Conservation (phyloP, 2,797 vertebrate genomes). For the Xyrichtys novacula region DNA sequence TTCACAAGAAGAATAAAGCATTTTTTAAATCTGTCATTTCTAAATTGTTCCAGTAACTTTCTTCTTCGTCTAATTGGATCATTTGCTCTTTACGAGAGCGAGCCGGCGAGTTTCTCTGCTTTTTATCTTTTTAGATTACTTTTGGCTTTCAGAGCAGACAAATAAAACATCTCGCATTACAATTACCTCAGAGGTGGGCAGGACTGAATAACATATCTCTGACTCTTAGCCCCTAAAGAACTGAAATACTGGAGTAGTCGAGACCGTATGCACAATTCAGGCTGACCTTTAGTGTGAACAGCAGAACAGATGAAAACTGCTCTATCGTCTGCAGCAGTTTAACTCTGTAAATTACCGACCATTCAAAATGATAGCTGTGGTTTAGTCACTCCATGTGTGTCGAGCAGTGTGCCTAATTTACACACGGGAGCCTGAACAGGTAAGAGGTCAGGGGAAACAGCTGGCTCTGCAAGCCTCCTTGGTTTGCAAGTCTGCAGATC, state of each 20-base stretch:
- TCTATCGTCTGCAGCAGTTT: constrained; percentile 8
- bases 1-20: not conserved
- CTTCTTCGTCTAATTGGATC: constrained; percentile 4
- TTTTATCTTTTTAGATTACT: not conserved
- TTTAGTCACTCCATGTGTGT: not conserved
- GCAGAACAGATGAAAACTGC: not conserved
- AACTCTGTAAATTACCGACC: constrained; percentile 9
- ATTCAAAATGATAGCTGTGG: constrained; percentile 5
- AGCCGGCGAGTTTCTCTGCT: not conserved
- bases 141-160: constrained; percentile 6
- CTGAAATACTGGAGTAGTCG: constrained; percentile 24
- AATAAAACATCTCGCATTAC: constrained; percentile 3
- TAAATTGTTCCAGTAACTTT: constrained; percentile 5
- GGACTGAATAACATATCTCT: constrained; percentile 7
- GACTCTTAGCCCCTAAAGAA: constrained; percentile 29
- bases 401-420: not conserved
- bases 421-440: not conserved
- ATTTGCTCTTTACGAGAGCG: not conserved
- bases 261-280: constrained; percentile 21
- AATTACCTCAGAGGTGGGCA: constrained; percentile 1
- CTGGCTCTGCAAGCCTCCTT: not conserved
- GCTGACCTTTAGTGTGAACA: constrained; percentile 36
- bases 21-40: not conserved
- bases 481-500: not conserved
- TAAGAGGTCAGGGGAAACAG: not conserved